phyloP scores from a whole-genome alignment of 2,888 invertebrate species.

The Morpho deidamia region DNA sequence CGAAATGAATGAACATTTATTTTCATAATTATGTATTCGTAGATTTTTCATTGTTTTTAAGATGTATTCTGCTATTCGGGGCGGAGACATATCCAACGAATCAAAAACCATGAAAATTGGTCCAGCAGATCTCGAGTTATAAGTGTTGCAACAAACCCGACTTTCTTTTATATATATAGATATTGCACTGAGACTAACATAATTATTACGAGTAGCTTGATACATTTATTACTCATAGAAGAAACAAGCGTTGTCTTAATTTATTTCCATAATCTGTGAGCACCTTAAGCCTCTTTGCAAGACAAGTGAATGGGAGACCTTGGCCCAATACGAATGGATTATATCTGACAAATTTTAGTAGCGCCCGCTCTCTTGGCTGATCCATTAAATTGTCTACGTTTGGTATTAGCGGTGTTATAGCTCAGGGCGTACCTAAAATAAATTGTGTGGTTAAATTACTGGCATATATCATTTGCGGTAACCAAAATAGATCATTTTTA shows the following conservation, averaged over 20 bases:
- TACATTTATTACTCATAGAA: neutral
- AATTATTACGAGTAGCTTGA: neutral
- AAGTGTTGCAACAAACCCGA: too few relatives aligned
- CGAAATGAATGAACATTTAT: too few relatives aligned
- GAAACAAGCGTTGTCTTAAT: neutral
- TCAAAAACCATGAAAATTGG: too few relatives aligned
- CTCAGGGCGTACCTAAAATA: neutral
- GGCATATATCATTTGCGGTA: neutral
- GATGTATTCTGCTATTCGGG: too few relatives aligned
- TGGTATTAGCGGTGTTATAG: conserved; percentile 1
- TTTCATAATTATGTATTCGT: too few relatives aligned
- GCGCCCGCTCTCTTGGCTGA: neutral
- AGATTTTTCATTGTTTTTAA: too few relatives aligned
- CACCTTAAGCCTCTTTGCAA: conserved; percentile 2
- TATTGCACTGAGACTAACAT: too few relatives aligned
- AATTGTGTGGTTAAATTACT: neutral
- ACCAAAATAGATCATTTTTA: neutral
- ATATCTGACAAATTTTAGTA: conserved; percentile 2
- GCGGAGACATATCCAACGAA: too few relatives aligned
- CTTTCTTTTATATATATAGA: too few relatives aligned
- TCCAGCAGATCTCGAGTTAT: too few relatives aligned
- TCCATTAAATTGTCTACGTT: conserved; percentile 1
- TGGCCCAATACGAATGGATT: conserved; percentile 29
- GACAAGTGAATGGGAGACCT: conserved; percentile 45
- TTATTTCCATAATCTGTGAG: conserved; percentile 21